A percentile compares a stretch with the other conserved stretches of the same genome.
Conservation (phyloP, 2,113 vertebrate genomes). For the Phyllostomus hastatus region DNA sequence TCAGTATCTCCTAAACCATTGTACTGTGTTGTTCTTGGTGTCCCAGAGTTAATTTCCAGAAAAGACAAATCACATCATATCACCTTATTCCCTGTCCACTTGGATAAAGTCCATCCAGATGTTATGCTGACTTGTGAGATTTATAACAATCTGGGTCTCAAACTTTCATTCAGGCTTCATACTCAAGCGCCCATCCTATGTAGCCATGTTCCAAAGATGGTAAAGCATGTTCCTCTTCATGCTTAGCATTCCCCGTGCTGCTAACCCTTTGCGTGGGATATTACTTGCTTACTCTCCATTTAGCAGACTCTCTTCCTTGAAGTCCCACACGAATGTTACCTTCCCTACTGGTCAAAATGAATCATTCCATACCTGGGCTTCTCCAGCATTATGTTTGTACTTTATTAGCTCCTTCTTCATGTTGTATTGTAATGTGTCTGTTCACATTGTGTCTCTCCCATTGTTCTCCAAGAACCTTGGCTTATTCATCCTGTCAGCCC, state of each 20-base stretch:
- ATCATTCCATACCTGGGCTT: background rate
- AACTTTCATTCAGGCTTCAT: background rate
- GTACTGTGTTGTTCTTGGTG: background rate
- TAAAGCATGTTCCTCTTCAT: background rate
- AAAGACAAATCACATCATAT: background rate
- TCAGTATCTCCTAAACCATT: background rate
- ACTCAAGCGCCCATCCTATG: background rate
- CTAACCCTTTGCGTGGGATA: rapidly evolving
- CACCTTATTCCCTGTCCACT: background rate
- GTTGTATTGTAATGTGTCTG: background rate
- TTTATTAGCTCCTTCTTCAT: background rate
- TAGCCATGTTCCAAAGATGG: background rate
- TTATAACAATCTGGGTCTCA: background rate
- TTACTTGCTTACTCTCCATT: background rate
- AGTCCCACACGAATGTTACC: background rate
- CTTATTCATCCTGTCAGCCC: background rate
- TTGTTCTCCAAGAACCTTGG: background rate
- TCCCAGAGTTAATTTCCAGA: background rate
- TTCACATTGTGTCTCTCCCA: background rate
- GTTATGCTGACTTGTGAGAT: background rate
- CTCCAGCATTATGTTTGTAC: background rate
- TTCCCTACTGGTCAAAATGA: background rate
- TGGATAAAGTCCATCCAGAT: background rate
- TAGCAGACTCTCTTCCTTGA: background rate
- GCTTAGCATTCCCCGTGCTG: background rate